A percentile compares a stretch with the other conserved stretches of the same genome.
Conservation (phyloP, 92 coral and sea anemone genomes). For the Virgularia gustaviana region DNA sequence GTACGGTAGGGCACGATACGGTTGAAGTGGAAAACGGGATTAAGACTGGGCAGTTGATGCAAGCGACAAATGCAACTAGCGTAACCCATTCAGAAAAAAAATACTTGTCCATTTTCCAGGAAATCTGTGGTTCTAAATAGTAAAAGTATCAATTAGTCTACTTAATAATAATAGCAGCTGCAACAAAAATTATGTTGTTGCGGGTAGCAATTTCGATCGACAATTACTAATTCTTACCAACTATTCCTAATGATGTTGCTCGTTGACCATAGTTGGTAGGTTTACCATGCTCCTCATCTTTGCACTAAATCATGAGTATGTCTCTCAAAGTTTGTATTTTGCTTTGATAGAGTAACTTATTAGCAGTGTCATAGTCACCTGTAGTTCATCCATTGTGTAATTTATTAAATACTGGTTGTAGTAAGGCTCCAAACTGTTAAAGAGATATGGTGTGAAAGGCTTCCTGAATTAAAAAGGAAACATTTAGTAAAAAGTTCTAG, state of each 20-base stretch:
- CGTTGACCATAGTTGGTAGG: conserved; percentile 73
- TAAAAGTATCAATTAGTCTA: no score
- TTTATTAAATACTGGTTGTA: conserved; percentile 75
- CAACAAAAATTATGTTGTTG: background rate
- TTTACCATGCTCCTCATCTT: conserved; percentile 12
- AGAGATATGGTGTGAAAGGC: conserved; percentile 85
- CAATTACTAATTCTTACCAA: conserved; percentile 49
- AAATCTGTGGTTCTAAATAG: conserved; percentile 71
- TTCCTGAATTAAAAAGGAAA: conserved; percentile 42
- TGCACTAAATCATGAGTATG: background rate
- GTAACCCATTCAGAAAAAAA: no score
- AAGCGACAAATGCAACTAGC: no score
- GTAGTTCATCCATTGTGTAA: conserved; percentile 62
- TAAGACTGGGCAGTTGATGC: no score
- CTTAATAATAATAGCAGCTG: background rate
- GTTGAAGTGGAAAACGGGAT: no score
- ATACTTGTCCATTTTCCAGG: conserved; percentile 93
- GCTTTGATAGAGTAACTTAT: background rate
- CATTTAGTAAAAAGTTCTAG: background rate
- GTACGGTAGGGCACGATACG: no score
- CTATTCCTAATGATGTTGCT: conserved; percentile 84
- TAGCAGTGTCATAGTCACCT: background rate
- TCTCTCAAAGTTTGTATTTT: background rate
- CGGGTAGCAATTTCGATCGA: background rate
- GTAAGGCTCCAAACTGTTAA: conserved; percentile 92